These are phyloP conservation scores for Drosophila mettleri DNA, from an alignment of 2,888 invertebrate species.

Conservation along the genomic window DNA sequence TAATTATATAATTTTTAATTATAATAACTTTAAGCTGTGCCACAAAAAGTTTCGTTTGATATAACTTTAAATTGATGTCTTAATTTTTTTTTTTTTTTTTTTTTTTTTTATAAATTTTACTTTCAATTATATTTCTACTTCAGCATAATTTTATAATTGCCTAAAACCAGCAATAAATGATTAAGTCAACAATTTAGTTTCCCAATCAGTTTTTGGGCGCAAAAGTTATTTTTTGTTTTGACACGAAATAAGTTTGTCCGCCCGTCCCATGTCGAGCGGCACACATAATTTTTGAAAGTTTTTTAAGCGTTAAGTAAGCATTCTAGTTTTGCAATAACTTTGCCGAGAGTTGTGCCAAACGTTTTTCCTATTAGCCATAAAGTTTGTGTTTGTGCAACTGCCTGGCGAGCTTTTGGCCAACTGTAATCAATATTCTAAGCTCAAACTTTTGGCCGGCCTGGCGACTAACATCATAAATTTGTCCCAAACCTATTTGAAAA, in stretches of 20 bases:
- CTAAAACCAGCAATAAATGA: conserved; percentile 1
- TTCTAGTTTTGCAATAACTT: conserved; percentile 20
- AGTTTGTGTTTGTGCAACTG: conserved; percentile 17
- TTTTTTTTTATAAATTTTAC: too few relatives aligned
- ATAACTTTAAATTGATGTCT: too few relatives aligned
- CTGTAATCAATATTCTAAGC: conserved; percentile 51
- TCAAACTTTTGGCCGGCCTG: conserved; percentile 34
- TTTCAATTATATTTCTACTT: too few relatives aligned
- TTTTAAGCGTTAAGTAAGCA: background rate
- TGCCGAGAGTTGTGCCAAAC: background rate
- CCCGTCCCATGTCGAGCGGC: conserved; percentile 1
- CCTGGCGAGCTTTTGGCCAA: conserved; percentile 26
- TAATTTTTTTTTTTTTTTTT: too few relatives aligned
- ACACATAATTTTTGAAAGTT: background rate
- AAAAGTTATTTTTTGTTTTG: conserved; percentile 10
- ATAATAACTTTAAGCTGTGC: background rate
- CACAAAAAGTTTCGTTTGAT: too few relatives aligned
- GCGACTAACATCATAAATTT: conserved; percentile 62
- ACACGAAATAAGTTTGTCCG: conserved; percentile 2
- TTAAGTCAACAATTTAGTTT: conserved; percentile 4
- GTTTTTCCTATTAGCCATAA: conserved; percentile 8
- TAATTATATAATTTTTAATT: too few relatives aligned
- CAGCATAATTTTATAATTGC: conserved; percentile 2
- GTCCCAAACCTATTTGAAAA: conserved; percentile 55
- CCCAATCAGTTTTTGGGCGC: conserved; percentile 17